phyloP scores from a whole-genome alignment of 2,888 invertebrate genomes.

The Hyalella azteca region DNA sequence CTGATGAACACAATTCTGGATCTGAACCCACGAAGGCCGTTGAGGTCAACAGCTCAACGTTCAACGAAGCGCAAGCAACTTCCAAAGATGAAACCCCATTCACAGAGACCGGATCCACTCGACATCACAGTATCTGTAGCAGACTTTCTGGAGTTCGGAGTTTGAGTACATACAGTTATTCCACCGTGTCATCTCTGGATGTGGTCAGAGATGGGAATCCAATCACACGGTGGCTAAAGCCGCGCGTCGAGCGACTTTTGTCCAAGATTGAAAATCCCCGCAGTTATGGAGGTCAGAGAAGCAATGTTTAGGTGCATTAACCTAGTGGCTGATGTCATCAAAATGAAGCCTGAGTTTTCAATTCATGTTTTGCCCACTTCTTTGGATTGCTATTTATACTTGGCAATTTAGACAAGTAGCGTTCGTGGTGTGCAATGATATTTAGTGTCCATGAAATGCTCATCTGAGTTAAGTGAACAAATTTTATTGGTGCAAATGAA shows the following conservation, averaged over 20 bases:
- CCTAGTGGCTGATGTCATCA: conserved; percentile 7
- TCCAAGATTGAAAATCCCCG: conserved; percentile 33
- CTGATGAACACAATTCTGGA: neutral
- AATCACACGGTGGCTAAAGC: conserved; percentile 1
- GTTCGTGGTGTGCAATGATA: too few relatives aligned
- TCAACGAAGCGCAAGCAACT: neutral
- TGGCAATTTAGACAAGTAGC: too few relatives aligned
- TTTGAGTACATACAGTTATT: conserved; percentile 28
- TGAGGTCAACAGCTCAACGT: neutral
- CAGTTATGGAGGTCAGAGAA: conserved; percentile 24
- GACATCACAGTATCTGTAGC: conserved; percentile 14
- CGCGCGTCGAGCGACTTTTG: conserved; percentile 3
- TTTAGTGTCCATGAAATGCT: too few relatives aligned
- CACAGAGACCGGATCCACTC: neutral
- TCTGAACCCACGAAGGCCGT: neutral
- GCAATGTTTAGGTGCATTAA: neutral
- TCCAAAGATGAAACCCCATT: neutral
- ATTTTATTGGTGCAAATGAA: too few relatives aligned
- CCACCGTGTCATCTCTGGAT: conserved; percentile 5
- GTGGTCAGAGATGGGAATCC: neutral
- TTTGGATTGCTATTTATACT: too few relatives aligned
- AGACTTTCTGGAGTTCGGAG: conserved; percentile 7
- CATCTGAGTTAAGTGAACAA: too few relatives aligned
- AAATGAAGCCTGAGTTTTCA: conserved; percentile 24
- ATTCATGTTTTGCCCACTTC: too few relatives aligned